A percentile compares a stretch with the other conserved stretches of the same genome.
These are phyloP conservation scores for Tinamus guttatus DNA, from an alignment of 2,113 vertebrate genomes.

Conservation along the genomic window DNA sequence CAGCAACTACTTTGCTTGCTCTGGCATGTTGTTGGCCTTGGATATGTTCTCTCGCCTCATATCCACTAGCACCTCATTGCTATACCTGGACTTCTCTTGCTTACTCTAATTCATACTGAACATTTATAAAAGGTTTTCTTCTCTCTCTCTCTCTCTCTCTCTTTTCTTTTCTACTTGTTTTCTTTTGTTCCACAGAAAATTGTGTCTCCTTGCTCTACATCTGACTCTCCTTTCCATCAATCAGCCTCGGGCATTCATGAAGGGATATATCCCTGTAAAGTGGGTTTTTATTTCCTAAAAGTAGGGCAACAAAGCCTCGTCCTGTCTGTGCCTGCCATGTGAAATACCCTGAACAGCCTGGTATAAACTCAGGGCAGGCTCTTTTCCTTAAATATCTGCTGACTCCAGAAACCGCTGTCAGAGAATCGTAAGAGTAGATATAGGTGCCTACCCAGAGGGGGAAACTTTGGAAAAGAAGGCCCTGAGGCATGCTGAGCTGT, in stretches of 20 bases:
- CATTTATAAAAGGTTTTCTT: background rate
- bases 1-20: background rate
- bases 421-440: background rate
- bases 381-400: background rate
- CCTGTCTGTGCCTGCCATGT: background rate
- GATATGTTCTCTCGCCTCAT: background rate
- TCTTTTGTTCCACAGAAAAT: background rate
- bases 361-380: background rate
- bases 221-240: background rate
- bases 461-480: background rate
- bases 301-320: background rate
- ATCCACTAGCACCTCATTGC: background rate
- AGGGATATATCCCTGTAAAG: accelerated
- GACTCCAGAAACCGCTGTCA: background rate
- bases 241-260: background rate
- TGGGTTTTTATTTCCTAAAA: background rate
- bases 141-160: background rate
- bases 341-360: background rate
- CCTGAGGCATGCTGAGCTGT: accelerated
- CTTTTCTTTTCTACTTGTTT: background rate
- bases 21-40: background rate
- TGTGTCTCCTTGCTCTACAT: background rate
- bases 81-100: background rate
- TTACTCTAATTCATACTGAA: background rate
- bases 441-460: background rate